phyloP scores from a whole-genome alignment of 2,797 vertebrate species.

The Benthosema pterotum region DNA sequence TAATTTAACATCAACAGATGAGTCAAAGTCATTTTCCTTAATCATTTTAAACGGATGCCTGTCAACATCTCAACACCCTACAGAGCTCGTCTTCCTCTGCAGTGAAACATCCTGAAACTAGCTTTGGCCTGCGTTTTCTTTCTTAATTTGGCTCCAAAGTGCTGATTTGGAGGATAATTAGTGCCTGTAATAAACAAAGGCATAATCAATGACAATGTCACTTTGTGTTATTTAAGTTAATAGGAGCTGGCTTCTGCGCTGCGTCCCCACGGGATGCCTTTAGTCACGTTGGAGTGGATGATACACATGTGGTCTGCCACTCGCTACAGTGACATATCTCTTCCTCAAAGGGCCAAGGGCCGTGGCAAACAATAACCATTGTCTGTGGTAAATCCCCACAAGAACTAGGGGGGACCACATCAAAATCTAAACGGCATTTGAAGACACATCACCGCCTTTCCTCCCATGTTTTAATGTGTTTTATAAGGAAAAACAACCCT shows the following conservation, averaged over 20 bases:
- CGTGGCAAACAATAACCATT: constrained; percentile 75
- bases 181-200: constrained; percentile 47
- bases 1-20: constrained; percentile 60
- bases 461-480: constrained; percentile 28
- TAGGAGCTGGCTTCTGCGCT: constrained; percentile 41
- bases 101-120: constrained; percentile 24
- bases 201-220: constrained; percentile 58
- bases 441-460: constrained; percentile 52
- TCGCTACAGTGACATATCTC: constrained; percentile 46
- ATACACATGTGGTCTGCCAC: constrained; percentile 53
- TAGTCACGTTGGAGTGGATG: constrained; percentile 45
- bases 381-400: constrained; percentile 71
- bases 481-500: constrained; percentile 9
- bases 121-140: constrained; percentile 44
- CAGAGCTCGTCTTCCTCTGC: constrained; percentile 23
- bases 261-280: constrained; percentile 42
- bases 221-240: constrained; percentile 62
- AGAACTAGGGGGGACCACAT: constrained; percentile 29
- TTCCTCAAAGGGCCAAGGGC: constrained; percentile 65
- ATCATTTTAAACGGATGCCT: constrained; percentile 65
- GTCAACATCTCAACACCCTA: constrained; percentile 18
- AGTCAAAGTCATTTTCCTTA: constrained; percentile 59
- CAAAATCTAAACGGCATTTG: constrained; percentile 55
- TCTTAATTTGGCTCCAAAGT: constrained; percentile 39
- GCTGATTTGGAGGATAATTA: constrained; percentile 50